Base-by-base conservation (phyloP, 2,888 invertebrate genomes). In the Amphimallon solstitiale region DNA sequence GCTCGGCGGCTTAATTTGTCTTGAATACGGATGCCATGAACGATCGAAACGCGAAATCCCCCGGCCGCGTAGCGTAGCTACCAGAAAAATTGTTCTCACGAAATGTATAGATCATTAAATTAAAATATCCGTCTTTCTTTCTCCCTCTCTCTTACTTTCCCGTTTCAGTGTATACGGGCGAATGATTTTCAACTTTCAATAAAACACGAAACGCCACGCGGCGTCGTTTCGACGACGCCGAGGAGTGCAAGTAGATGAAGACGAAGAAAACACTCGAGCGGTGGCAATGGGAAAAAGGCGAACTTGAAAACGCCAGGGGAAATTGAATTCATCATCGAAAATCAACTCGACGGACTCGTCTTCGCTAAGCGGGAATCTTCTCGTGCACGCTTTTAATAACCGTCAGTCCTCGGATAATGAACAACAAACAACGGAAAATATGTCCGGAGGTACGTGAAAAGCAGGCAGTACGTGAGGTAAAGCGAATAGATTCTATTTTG, bases 291-390 rank as follows among this genome's bases (percentile, higher is more conserved):
- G 43, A 15, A 23, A 34, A 29, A 15, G 9, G 17, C 17, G 19
- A 29, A 5, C 9, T 23, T 29, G 29, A 29, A 29, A 59, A 59
- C 43, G 43, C 29, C 14, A 14, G 23, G 51, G 62, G 35, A 70
- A 68, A 70, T 70, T 70, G 68, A 70, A 67, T 68, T 70, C 68
- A 68, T 70, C 70, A 68, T 70, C 66, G 70, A 67, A 70, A 68
- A 68, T 68, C 68, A 68, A 68, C 68, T 67, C 65, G 52, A 10
- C 56, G 56, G 15, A 43, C 48, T 38, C 49, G n/a, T n/a, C n/a
- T n/a, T n/a, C n/a, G 54, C 46, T 5, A n/a, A 35, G 12, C 14
- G n/a, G 29, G n/a, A 59, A 35, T 66, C 35, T 54, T 66, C 10
- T 56, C 64, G 61, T 66, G 68, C 70, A n/a, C n/a, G 61, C 49